phyloP scores from a whole-genome alignment of 2,888 invertebrate species.

The Odontocerum albicorne region DNA sequence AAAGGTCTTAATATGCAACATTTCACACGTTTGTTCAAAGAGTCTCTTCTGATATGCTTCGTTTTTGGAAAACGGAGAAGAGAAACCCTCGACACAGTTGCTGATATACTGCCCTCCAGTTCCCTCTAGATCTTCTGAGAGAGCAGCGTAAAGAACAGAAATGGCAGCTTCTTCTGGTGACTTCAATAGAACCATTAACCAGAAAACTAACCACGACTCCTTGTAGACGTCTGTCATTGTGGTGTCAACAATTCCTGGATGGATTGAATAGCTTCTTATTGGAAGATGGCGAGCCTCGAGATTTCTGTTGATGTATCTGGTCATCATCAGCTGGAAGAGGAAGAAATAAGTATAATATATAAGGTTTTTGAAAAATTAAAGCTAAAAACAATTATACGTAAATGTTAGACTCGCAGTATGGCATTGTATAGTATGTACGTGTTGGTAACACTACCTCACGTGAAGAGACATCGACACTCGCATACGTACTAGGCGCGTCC shows the following conservation, averaged over 20 bases:
- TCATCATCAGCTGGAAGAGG: slow-evolving; percentile 17
- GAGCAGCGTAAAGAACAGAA: slow-evolving; percentile 74
- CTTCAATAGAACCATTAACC: slow-evolving; percentile 67
- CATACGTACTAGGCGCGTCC: too few species aligned
- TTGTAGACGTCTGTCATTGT: slow-evolving; percentile 11
- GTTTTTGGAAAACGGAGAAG: slow-evolving; percentile 60
- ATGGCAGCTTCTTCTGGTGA: slow-evolving; percentile 79
- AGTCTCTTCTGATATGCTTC: slow-evolving; percentile 63
- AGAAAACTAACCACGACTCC: not conserved
- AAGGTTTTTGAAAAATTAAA: too few species aligned
- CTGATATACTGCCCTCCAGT: slow-evolving; percentile 79
- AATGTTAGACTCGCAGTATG: too few species aligned
- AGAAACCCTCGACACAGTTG: slow-evolving; percentile 67
- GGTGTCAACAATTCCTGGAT: slow-evolving; percentile 22
- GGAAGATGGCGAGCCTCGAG: not conserved
- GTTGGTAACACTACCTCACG: too few species aligned
- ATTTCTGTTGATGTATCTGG: slow-evolving; percentile 11
- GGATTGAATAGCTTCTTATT: slow-evolving; percentile 6
- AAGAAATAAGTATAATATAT: too few species aligned
- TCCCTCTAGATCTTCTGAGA: slow-evolving; percentile 71
- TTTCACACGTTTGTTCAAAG: slow-evolving; percentile 50
- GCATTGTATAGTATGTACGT: too few species aligned
- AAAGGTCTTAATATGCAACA: slow-evolving; percentile 22
- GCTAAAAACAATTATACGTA: too few species aligned
- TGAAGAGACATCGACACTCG: too few species aligned